A percentile compares a stretch with the other conserved stretches of the same genome.
These are phyloP conservation scores for Pempheris klunzingeri DNA, from an alignment of 2,797 vertebrate species.

Conservation along the genomic window DNA sequence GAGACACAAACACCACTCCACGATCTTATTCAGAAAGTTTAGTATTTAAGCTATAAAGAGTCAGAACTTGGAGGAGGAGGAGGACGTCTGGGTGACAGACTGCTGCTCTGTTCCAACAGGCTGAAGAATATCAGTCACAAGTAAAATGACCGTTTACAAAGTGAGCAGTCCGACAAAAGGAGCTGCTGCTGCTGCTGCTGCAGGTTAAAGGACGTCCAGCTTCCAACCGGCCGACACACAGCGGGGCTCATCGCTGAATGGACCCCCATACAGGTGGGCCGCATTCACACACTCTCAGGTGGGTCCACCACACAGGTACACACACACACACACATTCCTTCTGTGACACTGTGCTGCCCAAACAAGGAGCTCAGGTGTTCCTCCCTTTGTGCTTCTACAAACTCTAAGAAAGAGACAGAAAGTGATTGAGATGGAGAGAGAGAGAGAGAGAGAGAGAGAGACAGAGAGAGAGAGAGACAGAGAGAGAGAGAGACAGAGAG, in stretches of 20 bases:
- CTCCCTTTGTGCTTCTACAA: constrained; percentile 71
- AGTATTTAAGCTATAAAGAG: too few relatives aligned
- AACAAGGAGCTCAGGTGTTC: constrained; percentile 76
- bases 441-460: constrained; percentile 56
- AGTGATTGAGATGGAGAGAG: constrained; percentile 63
- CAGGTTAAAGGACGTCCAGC: not conserved
- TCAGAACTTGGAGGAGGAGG: not conserved
- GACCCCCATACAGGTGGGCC: constrained; percentile 76
- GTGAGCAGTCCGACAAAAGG: not conserved
- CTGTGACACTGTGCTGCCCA: constrained; percentile 71
- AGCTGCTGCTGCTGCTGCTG: not conserved
- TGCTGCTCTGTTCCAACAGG: too few relatives aligned
- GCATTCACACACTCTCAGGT: constrained; percentile 68
- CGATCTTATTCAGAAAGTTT: too few relatives aligned
- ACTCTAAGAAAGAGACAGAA: constrained; percentile 63
- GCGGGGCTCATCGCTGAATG: constrained; percentile 71
- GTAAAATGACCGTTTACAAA: not conserved
- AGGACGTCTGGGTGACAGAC: not conserved
- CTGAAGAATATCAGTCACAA: not conserved
- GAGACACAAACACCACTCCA: too few relatives aligned
- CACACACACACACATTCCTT: constrained; percentile 69
- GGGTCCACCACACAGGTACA: constrained; percentile 43
- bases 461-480: constrained; percentile 63
- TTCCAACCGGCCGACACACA: too few relatives aligned
- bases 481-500: constrained; percentile 63